Conservation (phyloP, 1,140 invertebrate species). For the Psilanteris sp. region DNA sequence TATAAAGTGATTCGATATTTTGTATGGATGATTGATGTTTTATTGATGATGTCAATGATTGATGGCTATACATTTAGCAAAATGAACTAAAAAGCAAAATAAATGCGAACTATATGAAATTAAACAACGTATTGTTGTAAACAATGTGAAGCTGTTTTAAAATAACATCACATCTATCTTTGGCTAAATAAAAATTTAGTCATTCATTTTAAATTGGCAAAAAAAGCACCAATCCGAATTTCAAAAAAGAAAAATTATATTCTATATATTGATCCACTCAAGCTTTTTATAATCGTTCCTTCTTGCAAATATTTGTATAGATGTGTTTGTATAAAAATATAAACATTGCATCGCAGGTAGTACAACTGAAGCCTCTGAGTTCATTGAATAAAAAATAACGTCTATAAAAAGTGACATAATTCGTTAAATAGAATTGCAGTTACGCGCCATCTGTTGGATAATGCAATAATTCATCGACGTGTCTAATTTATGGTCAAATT, state of each 20-base stretch:
- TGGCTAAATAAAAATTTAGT: too few relatives aligned
- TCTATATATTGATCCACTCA: too few relatives aligned
- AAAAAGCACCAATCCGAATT: too few relatives aligned
- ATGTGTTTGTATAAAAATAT: neutral
- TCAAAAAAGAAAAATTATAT: too few relatives aligned
- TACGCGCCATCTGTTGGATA: too few relatives aligned
- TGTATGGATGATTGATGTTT: constrained; percentile 21
- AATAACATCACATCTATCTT: too few relatives aligned
- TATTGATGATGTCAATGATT: constrained; percentile 27
- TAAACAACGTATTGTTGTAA: constrained; percentile 6
- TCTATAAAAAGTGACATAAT: constrained; percentile 3
- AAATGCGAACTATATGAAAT: constrained; percentile 31
- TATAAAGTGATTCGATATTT: constrained; percentile 10
- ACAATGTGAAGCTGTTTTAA: constrained; percentile 7
- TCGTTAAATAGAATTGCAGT: too few relatives aligned
- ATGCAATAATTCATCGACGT: too few relatives aligned
- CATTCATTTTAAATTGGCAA: too few relatives aligned
- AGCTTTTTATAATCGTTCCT: too few relatives aligned
- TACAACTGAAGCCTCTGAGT: constrained; percentile 25
- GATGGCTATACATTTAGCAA: constrained; percentile 35
- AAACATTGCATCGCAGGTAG: neutral
- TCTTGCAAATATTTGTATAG: too few relatives aligned
- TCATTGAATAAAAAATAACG: constrained; percentile 1
- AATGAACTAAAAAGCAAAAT: constrained; percentile 50
- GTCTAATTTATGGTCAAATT: too few relatives aligned